A percentile compares a stretch with the other conserved stretches of the same genome.
phyloP scores from a whole-genome alignment of 2,113 vertebrate species.

The Dicrurus megarhynchus region DNA sequence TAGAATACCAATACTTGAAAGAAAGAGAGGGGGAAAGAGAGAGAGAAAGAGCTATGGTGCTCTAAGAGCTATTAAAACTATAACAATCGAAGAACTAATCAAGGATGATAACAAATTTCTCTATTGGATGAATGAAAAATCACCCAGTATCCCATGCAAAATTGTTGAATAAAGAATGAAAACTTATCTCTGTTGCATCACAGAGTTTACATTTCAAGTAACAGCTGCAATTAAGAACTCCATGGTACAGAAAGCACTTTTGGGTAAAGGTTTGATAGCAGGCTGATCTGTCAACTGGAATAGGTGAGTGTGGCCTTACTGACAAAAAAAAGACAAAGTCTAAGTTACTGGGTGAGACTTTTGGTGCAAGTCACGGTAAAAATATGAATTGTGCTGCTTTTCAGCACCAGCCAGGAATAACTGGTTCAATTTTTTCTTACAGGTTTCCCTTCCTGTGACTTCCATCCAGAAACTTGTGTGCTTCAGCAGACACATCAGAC shows the following conservation, averaged over 20 bases:
- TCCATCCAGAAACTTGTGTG: background rate
- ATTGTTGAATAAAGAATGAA: background rate
- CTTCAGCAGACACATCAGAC: accelerated
- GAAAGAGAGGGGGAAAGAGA: background rate
- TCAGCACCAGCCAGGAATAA: background rate
- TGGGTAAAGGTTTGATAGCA: background rate
- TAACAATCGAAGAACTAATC: background rate
- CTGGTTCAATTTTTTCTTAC: background rate
- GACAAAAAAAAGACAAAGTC: background rate
- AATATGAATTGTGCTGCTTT: background rate
- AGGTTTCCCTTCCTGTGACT: background rate
- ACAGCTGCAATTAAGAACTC: background rate
- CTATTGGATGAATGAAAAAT: background rate
- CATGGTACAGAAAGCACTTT: background rate
- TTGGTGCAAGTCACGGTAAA: background rate
- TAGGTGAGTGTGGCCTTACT: background rate
- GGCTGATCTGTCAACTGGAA: background rate
- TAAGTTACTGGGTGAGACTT: background rate
- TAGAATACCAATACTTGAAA: background rate
- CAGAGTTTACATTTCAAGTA: background rate
- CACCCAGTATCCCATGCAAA: background rate
- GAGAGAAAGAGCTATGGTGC: background rate
- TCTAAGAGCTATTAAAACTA: background rate
- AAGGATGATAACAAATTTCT: background rate
- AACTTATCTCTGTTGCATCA: background rate